Conservation (phyloP, 1,140 invertebrate species). For the Himalopsyche phryganea region DNA sequence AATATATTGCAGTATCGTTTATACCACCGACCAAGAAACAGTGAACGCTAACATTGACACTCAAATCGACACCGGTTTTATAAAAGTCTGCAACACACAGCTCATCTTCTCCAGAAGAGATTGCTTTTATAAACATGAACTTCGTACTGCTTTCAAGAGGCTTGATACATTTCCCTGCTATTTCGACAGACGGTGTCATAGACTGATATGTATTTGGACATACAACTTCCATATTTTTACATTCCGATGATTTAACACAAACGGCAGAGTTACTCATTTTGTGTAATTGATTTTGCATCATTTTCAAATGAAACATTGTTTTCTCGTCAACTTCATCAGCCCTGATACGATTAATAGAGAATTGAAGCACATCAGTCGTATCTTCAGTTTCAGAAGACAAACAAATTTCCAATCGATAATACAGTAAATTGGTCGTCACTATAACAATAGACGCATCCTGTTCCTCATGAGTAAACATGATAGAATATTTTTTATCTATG, state of each 20-base stretch:
- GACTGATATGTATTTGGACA: constrained; percentile 28
- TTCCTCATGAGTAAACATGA: constrained; percentile 16
- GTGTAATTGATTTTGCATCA: constrained; percentile 11
- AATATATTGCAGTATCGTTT: constrained; percentile 20
- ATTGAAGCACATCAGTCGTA: constrained; percentile 5
- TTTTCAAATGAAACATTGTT: constrained; percentile 9
- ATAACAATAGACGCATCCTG: constrained; percentile 15
- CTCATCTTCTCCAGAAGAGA: neutral
- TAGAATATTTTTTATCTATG: constrained; percentile 10
- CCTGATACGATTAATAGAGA: constrained; percentile 1
- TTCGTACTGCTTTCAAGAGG: constrained; percentile 26
- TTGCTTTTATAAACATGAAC: constrained; percentile 14
- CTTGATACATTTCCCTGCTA: constrained; percentile 4
- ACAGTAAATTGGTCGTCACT: constrained; percentile 11
- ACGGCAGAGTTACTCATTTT: constrained; percentile 13
- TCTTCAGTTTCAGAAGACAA: neutral
- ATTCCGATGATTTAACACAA: constrained; percentile 14
- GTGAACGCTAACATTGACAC: constrained; percentile 12
- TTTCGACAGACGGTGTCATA: constrained; percentile 5
- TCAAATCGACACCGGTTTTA: constrained; percentile 13
- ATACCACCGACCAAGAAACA: constrained; percentile 29
- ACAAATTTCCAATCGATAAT: constrained; percentile 4
- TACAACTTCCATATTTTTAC: constrained; percentile 9
- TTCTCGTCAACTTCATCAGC: constrained; percentile 11
- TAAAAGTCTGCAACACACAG: constrained; percentile 16